Percentiles rank a stretch among this genome's conserved stretches.
These are phyloP conservation scores for Myotis findleyi DNA, from an alignment of 2,797 vertebrate genomes.

Conservation along the genomic window DNA sequence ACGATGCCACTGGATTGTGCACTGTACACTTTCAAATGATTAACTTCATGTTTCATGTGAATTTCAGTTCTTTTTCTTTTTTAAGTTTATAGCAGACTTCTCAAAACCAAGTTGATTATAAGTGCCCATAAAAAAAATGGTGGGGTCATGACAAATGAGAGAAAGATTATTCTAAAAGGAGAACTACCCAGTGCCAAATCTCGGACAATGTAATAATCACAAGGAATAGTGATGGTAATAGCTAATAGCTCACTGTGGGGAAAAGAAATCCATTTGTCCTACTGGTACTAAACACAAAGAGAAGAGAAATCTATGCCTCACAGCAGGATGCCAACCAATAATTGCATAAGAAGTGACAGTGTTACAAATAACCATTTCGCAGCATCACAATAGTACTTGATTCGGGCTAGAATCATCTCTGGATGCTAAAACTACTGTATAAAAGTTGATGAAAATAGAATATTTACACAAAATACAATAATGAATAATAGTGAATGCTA, in stretches of 20 bases:
- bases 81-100: neutral
- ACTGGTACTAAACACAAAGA: neutral
- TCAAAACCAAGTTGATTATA: neutral
- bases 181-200: neutral
- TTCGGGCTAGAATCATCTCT: neutral
- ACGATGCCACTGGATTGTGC: neutral
- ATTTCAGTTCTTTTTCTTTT: neutral
- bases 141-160: neutral
- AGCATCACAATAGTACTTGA: neutral
- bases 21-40: neutral
- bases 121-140: neutral
- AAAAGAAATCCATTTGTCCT: neutral
- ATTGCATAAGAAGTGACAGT: neutral
- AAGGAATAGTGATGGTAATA: neutral
- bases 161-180: constrained; percentile 6
- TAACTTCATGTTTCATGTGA: neutral
- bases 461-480: neutral
- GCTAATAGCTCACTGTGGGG: neutral
- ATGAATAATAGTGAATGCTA: neutral
- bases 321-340: neutral
- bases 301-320: neutral
- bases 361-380: neutral
- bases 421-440: neutral
- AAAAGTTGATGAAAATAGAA: neutral
- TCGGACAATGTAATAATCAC: neutral